Evolutionary conservation across 2,888 invertebrate genomes (phyloP), one percentile per base, ranked within the genome.

Genomic region (Lordiphosa fenestrarum): DNA sequence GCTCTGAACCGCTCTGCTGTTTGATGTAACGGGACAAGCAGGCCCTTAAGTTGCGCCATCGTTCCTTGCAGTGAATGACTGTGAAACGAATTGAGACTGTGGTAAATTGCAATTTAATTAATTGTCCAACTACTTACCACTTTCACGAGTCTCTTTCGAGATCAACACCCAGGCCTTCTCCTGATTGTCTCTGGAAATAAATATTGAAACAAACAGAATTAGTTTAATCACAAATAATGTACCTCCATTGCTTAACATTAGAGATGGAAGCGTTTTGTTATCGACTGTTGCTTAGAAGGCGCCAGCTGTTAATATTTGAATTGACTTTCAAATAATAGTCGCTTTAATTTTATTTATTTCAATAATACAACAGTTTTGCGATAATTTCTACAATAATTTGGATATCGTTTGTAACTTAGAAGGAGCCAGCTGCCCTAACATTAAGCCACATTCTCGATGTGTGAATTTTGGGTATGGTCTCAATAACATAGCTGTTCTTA

Each of bases 21-120:
- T 89, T 89, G 41, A 89, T 89, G 23, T 89, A 89, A 2, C 90
- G 84, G 3, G 89, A 89, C 12, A 89, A 82, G 41, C 89, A 89
- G 38, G 89, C 90, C 13, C 90, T 84, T 12, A 90, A 69, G 66
- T 90, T 90, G 33, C 89, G 80, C 90, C 90, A 90, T 41, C 90
- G 83, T 68, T 90, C 90, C 74, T 90, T 90, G 72, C 89, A 89
- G 68, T 89, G 89, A 38, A 89, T 86, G 4, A 89, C 89, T 89
- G 46, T 15, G 6, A 1, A 0, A 0, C 15, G 0, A 37, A 9
- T 9, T 3, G 33, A 5, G 46, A 2, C 3, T 2, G 3, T 4
- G 4, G 0, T 13, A 7, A 6, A 52, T 15, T 9, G 1, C 1
- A 13, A 6, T 6, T 0, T 15, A 0, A 10, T 30, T 7, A 6